Conservation (phyloP, 2,797 vertebrate genomes). For the Remorina albescens region DNA sequence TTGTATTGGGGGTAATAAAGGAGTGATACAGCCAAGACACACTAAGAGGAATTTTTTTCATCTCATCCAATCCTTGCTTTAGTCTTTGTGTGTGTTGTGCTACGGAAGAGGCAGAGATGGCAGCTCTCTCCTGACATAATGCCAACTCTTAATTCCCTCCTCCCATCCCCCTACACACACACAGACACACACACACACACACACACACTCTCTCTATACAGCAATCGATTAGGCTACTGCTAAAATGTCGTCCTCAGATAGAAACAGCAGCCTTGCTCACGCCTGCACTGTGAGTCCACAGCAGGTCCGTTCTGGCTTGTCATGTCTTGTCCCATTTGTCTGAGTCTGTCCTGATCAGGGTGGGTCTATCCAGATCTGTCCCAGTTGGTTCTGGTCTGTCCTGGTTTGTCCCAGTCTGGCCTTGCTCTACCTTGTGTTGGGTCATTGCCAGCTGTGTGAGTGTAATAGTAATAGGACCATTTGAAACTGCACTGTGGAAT, state of each 20-base stretch:
- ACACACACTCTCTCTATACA: conserved; percentile 81
- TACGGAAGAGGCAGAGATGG: conserved; percentile 70
- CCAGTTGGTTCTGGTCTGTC: neutral
- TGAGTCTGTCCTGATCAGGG: neutral
- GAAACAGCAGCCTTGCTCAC: conserved; percentile 21
- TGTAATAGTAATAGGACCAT: conserved; percentile 63
- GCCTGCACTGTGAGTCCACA: conserved; percentile 1
- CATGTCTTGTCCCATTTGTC: neutral
- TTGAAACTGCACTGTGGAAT: conserved; percentile 70
- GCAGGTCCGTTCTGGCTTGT: neutral
- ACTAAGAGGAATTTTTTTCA: conserved; percentile 49
- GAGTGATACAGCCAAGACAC: conserved; percentile 58
- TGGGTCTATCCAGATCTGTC: neutral
- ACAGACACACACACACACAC: conserved; percentile 67
- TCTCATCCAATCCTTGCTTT: conserved; percentile 47
- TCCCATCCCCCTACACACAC: conserved; percentile 74
- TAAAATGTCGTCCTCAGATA: conserved; percentile 64
- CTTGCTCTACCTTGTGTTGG: conserved; percentile 10
- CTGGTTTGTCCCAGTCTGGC: neutral
- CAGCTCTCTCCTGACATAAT: conserved; percentile 81
- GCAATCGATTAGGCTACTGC: conserved; percentile 78
- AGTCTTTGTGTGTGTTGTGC: conserved; percentile 51
- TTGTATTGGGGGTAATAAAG: conserved; percentile 54
- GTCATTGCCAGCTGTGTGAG: conserved; percentile 35
- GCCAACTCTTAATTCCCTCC: conserved; percentile 83